A percentile compares a stretch with the other conserved stretches of the same genome.
These are phyloP conservation scores for Cyclura pinguis DNA, from an alignment of 2,797 vertebrate species.

Conservation along the genomic window DNA sequence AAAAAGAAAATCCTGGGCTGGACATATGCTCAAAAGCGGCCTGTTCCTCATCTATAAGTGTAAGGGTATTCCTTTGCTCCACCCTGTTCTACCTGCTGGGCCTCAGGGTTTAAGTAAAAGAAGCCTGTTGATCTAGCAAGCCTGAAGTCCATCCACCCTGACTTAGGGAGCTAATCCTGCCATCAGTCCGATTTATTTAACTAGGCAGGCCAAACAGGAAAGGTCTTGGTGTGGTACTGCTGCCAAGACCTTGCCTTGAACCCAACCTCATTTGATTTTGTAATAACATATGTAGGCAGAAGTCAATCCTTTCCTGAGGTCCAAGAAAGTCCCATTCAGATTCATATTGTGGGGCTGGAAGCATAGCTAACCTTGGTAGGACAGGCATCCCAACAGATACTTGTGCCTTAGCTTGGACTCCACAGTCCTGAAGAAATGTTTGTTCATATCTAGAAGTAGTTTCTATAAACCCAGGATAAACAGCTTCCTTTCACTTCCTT, in stretches of 20 bases:
- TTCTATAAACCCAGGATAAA: not conserved
- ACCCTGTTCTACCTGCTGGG: not conserved
- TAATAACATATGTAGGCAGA: not conserved
- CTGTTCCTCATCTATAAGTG: not conserved
- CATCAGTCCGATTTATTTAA: not conserved
- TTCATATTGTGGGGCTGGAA: not conserved
- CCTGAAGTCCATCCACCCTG: not conserved
- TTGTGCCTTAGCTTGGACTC: not conserved
- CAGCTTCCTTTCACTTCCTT: not conserved
- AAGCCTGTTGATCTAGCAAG: not conserved
- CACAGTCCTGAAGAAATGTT: not conserved
- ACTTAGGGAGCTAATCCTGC: not conserved
- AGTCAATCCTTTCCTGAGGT: not conserved
- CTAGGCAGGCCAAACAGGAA: not conserved
- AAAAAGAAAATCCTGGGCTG: not conserved
- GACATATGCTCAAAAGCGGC: not conserved
- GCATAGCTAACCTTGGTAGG: not conserved
- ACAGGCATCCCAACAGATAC: not conserved
- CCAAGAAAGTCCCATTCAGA: not conserved
- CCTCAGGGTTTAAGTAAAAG: not conserved
- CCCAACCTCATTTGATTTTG: not conserved
- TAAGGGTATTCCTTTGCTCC: not conserved
- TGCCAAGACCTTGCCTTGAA: slow-evolving; percentile 15
- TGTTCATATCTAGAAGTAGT: not conserved
- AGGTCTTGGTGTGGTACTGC: not conserved